These are phyloP conservation scores for Eulemur coronatus DNA, from an alignment of 2,797 vertebrate genomes.

Conservation along the genomic window DNA sequence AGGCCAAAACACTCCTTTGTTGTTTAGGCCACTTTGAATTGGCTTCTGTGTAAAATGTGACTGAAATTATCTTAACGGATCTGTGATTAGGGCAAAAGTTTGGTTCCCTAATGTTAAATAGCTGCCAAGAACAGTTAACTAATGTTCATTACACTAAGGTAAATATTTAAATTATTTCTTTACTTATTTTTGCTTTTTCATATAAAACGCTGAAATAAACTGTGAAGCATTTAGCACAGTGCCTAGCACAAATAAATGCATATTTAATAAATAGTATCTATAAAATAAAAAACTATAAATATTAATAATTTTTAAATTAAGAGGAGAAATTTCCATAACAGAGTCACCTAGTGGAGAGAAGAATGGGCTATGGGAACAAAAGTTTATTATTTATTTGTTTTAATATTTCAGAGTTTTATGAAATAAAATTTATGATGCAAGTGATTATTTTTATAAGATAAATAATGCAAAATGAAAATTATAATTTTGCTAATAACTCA, in stretches of 20 bases:
- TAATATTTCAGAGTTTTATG: neutral
- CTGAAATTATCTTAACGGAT: neutral
- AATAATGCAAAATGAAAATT: neutral
- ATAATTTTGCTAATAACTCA: neutral
- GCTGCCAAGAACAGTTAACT: neutral
- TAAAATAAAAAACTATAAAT: neutral
- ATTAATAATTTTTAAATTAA: conserved; percentile 13
- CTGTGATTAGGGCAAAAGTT: neutral
- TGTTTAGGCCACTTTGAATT: neutral
- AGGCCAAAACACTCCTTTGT: neutral
- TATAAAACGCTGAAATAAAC: neutral
- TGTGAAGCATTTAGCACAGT: neutral
- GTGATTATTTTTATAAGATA: neutral
- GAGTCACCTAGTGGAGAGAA: neutral
- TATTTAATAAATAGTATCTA: neutral
- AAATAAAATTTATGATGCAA: neutral
- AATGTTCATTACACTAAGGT: neutral
- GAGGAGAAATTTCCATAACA: neutral
- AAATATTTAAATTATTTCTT: neutral
- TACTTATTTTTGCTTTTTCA: neutral
- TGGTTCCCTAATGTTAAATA: neutral
- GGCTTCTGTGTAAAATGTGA: neutral
- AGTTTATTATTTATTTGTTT: neutral
- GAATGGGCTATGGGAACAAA: neutral
- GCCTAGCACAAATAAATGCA: neutral